Base-by-base conservation (phyloP, 2,888 invertebrate species). In the Diploptera punctata region DNA sequence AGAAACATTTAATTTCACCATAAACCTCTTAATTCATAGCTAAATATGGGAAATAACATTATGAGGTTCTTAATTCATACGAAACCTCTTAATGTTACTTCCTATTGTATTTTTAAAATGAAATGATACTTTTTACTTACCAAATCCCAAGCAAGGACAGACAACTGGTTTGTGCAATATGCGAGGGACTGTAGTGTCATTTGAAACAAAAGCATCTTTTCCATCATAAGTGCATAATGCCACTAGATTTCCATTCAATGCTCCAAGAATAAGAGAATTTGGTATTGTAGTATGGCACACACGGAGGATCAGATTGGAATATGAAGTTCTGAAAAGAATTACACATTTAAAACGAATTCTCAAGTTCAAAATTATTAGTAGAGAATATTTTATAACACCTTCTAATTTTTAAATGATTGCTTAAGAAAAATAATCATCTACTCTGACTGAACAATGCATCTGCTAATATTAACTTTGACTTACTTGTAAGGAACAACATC, bases 221-320 rank as follows among this genome's bases (percentile, higher is more conserved):
- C 73, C 73, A 43, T 80, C 79, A 72, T 79, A 72, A 13, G 79
- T 83, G 82, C 91, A 91, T 69, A 93, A 83, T 26, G 89, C 89
- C 57, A 91, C 88, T 77, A 92, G 82, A 83, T 88, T 90, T 69
- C 88, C 91, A 81, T 91, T 91, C 78, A 91, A 83, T 75, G 88
- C 87, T 75, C 86, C 84, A 47, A 86, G 80, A 68, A 87, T 81
- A 60, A 86, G 84, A 54, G 79, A 77, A 2, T 81, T 79, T 10
- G 82, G 80, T 60, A 87, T 80, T 68, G 80, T 82, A 52, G 85
- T 81, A 73, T 84, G 85, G 18, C 83, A 80, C 19, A 83, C 77
- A 21, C 84, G 83, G 65, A 89, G 78, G 70, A 82, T 83, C 33
- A 91, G 75, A 44, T 85, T 81, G 29, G 84, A 82, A 74, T 90